phyloP scores from a whole-genome alignment of 1,140 invertebrate species.

The Drosophila arawakana region DNA sequence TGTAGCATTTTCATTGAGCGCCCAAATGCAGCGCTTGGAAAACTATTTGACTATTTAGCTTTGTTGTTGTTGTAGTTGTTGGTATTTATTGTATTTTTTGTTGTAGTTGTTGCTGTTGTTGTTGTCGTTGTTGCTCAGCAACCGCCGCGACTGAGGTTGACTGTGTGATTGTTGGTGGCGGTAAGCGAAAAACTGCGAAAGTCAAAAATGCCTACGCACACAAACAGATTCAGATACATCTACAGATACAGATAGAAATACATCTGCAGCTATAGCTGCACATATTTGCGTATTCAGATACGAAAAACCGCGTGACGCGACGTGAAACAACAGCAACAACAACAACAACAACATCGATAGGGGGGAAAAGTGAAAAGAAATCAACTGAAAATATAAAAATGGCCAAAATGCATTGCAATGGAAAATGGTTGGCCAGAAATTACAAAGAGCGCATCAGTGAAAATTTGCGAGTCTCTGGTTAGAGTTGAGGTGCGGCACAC shows the following conservation, averaged over 20 bases:
- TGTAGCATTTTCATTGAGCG: conserved; percentile 7
- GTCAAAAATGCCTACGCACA: conserved; percentile 56
- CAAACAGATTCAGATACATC: conserved; percentile 21
- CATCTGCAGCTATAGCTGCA: not conserved
- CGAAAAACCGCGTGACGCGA: conserved; percentile 62
- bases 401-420: conserved; percentile 70
- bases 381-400: conserved; percentile 76
- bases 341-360: too few species aligned
- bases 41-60: conserved; percentile 64
- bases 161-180: conserved; percentile 66
- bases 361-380: conserved; percentile 51
- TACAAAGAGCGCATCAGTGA: conserved; percentile 67
- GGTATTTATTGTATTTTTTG: conserved; percentile 1
- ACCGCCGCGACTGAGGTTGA: conserved; percentile 55
- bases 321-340: conserved; percentile 25
- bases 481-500: conserved; percentile 4
- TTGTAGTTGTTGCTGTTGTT: conserved; percentile 21
- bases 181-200: conserved; percentile 41
- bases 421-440: conserved; percentile 77
- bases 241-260: conserved; percentile 2
- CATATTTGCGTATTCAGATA: conserved; percentile 25
- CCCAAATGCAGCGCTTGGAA: conserved; percentile 50
- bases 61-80: conserved; percentile 14
- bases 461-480: conserved; percentile 43
- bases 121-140: conserved; percentile 41